A percentile compares a stretch with the other conserved stretches of the same genome.
Evolutionary conservation across 1,140 invertebrate genomes (phyloP).

Genomic region (Carposina sasakii): DNA sequence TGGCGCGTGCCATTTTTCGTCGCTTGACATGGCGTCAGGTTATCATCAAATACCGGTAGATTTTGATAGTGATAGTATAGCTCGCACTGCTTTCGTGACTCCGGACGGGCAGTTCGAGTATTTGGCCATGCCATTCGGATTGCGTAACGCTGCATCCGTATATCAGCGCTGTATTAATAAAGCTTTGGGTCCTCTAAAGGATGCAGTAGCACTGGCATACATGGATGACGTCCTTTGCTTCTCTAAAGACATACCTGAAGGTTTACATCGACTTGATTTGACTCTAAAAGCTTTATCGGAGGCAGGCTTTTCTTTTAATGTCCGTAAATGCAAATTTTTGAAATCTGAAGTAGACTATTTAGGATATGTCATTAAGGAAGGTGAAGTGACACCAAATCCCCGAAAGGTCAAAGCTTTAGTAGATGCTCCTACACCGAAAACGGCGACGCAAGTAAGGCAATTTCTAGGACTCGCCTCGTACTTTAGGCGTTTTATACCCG

Average conservation of each 20-base stretch:
- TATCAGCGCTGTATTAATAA: conserved; percentile 30
- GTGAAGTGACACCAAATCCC: conserved; percentile 24
- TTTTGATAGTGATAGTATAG: too few relatives aligned
- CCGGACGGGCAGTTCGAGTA: conserved; percentile 42
- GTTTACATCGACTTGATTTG: not conserved
- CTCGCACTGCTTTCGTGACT: conserved; percentile 59
- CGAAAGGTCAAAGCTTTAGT: conserved; percentile 20
- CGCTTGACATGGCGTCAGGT: conserved; percentile 51
- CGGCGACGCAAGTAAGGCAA: not conserved
- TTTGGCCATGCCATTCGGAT: conserved; percentile 19
- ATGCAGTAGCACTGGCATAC: not conserved
- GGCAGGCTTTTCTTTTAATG: conserved; percentile 22
- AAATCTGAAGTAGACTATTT: conserved; percentile 21
- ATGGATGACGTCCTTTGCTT: conserved; percentile 1
- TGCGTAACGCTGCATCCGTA: conserved; percentile 53
- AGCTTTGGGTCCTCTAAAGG: conserved; percentile 9
- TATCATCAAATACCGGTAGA: conserved; percentile 60
- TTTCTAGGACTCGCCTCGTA: not conserved
- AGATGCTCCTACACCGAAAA: not conserved
- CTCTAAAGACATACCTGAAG: not conserved
- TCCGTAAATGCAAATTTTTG: conserved; percentile 26
- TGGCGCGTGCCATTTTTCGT: conserved; percentile 20
- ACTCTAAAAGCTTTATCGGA: conserved; percentile 5
- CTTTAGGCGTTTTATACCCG: not conserved
- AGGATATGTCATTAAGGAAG: conserved; percentile 18